Evolutionary conservation across 2,888 invertebrate genomes (phyloP), one percentile per base, ranked within the genome.

Genomic region (Xylota segnis): DNA sequence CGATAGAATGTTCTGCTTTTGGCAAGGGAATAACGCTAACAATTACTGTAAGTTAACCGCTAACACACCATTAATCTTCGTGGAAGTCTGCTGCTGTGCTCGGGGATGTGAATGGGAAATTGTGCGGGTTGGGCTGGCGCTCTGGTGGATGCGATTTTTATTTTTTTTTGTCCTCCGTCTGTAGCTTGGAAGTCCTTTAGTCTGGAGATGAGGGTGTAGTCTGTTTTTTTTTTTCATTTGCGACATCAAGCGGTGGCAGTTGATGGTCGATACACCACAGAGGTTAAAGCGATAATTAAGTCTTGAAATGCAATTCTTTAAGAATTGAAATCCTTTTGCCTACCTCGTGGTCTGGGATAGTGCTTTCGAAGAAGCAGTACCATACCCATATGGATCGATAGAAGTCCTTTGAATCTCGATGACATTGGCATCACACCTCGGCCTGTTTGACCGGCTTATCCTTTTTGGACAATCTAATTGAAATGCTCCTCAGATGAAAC

Each of bases 21-120:
- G 81, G 81, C 81, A 66, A 71, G 70, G 75, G 81, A 84, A 84
- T 81, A 84, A 81, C 75, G 84, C 75, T 76, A 75, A 84, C 84
- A 84, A 84, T 84, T 84, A 84, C 84, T 84, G 84, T 84, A 84
- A 84, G 84, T 84, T 84, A 84, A 84, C 84, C 84, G 81, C 84
- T 84, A 84, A 84, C 84, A 84, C 84, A 71, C 84, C 84, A 84
- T 84, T 84, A 84, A 84, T 84, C 84, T 84, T 84, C 70, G 75
- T 75, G 65, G 56, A 66, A 66, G 84, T 66, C 75, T 79, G 58
- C 75, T 74, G 50, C 23, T 32, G 58, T n/a, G 29, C 37, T 59
- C 9, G 16, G 43, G 18, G 12, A 32, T 10, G 7, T 47, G 47
- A 32, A 54, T 74, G 29, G 29, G 16, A 63, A 32, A 75, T 61